A percentile compares a stretch with the other conserved stretches of the same genome.
These are phyloP conservation scores for Cryptoleucopteryx plumbea DNA, from an alignment of 2,113 vertebrate genomes.

Conservation along the genomic window DNA sequence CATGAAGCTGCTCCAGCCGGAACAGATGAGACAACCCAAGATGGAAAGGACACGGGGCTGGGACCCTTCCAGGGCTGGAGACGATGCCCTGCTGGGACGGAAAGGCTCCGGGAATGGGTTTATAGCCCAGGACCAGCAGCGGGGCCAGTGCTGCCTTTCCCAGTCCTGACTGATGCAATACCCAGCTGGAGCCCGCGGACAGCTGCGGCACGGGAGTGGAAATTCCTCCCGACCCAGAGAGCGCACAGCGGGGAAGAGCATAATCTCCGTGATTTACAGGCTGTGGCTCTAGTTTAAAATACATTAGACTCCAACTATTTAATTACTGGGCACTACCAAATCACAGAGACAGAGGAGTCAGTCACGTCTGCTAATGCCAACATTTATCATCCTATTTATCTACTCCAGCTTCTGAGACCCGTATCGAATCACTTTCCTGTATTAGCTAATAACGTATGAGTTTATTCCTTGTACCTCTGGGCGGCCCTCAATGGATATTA, in stretches of 20 bases:
- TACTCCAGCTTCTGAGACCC: constrained; percentile 56
- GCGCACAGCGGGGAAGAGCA: constrained; percentile 35
- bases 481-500: not conserved
- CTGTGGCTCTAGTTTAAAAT: constrained; percentile 60
- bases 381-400: constrained; percentile 68
- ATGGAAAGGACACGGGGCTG: not conserved
- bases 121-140: not conserved
- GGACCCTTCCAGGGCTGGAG: not conserved
- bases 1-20: not conserved
- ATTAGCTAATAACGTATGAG: constrained; percentile 39
- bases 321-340: constrained; percentile 67
- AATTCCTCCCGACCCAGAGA: constrained; percentile 43
- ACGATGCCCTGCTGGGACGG: not conserved
- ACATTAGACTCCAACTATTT: constrained; percentile 65
- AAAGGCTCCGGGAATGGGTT: not conserved
- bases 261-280: constrained; percentile 60
- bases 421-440: constrained; percentile 51
- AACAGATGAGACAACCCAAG: not conserved
- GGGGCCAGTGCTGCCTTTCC: not conserved
- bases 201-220: constrained; percentile 27
- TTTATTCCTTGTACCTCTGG: constrained; percentile 52
- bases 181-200: not conserved
- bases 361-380: constrained; percentile 62
- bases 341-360: constrained; percentile 62
- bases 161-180: not conserved